A percentile compares a stretch with the other conserved stretches of the same genome.
phyloP scores from a whole-genome alignment of 2,797 vertebrate species.

The Spinibarbus caldwelli region DNA sequence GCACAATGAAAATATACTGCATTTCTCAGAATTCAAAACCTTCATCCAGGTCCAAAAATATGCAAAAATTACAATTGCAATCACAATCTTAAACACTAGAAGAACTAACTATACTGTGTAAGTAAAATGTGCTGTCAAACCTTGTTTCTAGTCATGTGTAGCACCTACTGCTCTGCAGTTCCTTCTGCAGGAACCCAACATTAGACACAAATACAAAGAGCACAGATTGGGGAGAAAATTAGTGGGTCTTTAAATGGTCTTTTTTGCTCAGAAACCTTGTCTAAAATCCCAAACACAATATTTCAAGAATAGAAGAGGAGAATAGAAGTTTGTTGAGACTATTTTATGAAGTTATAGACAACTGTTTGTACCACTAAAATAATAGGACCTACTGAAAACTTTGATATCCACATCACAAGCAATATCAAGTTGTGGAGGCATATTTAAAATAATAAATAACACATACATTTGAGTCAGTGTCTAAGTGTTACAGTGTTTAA shows the following conservation, averaged over 20 bases:
- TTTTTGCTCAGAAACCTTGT: neutral
- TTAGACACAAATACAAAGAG: neutral
- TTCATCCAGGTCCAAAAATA: neutral
- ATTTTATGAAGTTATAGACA: neutral
- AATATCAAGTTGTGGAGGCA: neutral
- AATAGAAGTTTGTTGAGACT: neutral
- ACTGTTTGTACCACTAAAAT: neutral
- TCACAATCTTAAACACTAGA: neutral
- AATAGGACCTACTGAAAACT: neutral
- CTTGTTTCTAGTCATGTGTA: neutral
- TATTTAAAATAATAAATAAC: neutral
- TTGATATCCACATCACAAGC: neutral
- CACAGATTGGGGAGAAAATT: neutral
- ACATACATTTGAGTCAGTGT: neutral
- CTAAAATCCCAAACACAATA: neutral
- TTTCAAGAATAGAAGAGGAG: neutral
- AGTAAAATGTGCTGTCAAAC: neutral
- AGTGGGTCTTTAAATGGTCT: neutral
- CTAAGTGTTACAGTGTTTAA: constrained; percentile 10
- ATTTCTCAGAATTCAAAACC: neutral
- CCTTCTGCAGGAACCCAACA: neutral
- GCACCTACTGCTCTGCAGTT: neutral
- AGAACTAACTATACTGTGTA: neutral
- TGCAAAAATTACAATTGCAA: neutral
- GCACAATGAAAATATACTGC: neutral